Evolutionary conservation across 2,113 vertebrate genomes (phyloP).

Genomic region (Silurus glanis): DNA sequence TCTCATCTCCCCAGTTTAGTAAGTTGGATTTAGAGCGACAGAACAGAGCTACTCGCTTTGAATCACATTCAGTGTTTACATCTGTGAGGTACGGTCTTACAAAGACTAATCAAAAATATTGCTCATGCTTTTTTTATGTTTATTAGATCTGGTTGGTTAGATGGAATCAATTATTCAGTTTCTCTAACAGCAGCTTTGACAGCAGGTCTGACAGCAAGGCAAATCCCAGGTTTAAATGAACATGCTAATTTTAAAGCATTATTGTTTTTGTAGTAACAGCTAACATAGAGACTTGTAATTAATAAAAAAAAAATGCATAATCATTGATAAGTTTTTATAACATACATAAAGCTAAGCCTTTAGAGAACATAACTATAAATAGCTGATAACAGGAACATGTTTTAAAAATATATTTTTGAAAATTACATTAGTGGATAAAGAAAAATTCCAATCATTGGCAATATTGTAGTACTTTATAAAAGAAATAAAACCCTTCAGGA

Average conservation of each 20-base stretch:
- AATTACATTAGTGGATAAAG: background rate
- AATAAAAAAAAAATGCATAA: background rate
- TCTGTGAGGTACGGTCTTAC: background rate
- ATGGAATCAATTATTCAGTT: background rate
- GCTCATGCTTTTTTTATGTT: background rate
- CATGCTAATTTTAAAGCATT: background rate
- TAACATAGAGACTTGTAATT: background rate
- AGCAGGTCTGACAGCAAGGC: background rate
- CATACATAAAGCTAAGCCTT: background rate
- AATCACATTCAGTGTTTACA: background rate
- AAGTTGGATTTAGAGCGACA: background rate
- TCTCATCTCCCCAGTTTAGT: background rate
- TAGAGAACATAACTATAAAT: background rate
- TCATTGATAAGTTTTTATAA: background rate
- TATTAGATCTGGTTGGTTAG: background rate
- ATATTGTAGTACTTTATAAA: background rate
- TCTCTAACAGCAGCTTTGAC: background rate
- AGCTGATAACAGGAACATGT: background rate
- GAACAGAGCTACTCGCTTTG: background rate
- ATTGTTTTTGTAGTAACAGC: background rate
- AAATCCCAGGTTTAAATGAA: background rate
- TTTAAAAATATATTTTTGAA: no score
- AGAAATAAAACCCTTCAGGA: background rate
- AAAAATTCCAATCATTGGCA: background rate
- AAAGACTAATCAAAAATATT: background rate